A percentile compares a stretch with the other conserved stretches of the same genome.
Conservation (phyloP, 2,113 vertebrate species). For the Chrysemys picta region DNA sequence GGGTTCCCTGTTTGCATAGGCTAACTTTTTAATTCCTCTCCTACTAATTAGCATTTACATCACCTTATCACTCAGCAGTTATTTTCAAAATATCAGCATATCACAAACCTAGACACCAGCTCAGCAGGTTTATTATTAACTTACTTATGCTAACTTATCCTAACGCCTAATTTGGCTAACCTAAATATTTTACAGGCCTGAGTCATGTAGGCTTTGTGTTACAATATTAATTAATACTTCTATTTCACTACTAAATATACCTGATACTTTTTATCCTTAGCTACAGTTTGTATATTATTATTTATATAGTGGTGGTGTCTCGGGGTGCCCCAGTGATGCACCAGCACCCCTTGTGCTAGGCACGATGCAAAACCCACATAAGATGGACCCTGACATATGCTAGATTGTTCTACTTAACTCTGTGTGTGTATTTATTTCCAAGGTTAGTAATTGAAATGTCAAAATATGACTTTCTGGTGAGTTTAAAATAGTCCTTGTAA, state of each 20-base stretch:
- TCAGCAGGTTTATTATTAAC: neutral
- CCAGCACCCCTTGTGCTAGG: rapidly evolving
- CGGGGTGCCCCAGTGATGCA: neutral
- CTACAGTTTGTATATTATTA: neutral
- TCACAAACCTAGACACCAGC: neutral
- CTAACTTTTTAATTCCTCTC: neutral
- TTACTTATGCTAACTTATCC: neutral
- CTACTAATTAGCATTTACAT: neutral
- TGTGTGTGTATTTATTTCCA: rapidly evolving
- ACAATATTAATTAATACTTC: neutral
- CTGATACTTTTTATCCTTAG: neutral
- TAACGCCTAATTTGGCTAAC: neutral
- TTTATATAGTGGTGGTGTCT: rapidly evolving
- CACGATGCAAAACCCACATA: rapidly evolving
- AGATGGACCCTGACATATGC: rapidly evolving
- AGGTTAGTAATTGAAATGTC: rapidly evolving
- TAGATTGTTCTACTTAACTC: rapidly evolving
- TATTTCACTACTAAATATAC: neutral
- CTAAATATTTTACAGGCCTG: neutral
- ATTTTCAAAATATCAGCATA: neutral
- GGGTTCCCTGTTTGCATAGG: neutral
- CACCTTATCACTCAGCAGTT: neutral
- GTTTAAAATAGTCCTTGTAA: rapidly evolving
- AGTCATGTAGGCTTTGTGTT: neutral
- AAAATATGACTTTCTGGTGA: neutral